These are phyloP conservation scores for Sinotaia quadrata DNA, from an alignment of 2,888 invertebrate species.

Conservation along the genomic window DNA sequence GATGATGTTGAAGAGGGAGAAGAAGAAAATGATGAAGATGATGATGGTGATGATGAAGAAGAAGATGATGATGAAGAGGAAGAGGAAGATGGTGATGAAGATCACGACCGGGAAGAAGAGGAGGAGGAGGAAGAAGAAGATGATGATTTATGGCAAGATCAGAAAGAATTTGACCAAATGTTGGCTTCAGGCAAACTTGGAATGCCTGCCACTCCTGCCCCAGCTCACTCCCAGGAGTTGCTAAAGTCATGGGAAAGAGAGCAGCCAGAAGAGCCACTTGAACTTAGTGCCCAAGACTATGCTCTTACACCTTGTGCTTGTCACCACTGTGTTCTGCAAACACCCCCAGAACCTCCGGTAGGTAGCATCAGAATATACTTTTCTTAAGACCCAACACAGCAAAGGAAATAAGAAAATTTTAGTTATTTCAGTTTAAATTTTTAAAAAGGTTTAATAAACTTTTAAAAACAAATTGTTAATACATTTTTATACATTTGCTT, in stretches of 20 bases:
- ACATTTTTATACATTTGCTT: too few relatives aligned
- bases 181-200: slow-evolving; percentile 27
- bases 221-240: not conserved
- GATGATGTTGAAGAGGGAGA: slow-evolving; percentile 51
- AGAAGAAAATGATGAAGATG: slow-evolving; percentile 38
- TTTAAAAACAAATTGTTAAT: too few relatives aligned
- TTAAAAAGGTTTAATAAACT: too few relatives aligned
- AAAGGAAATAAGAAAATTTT: too few relatives aligned
- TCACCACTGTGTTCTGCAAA: slow-evolving; percentile 62
- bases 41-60: slow-evolving; percentile 42
- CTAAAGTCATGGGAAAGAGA: slow-evolving; percentile 17
- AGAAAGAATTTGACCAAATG: slow-evolving; percentile 27
- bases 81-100: slow-evolving; percentile 42
- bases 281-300: slow-evolving; percentile 19
- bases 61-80: slow-evolving; percentile 41
- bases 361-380: too few relatives aligned
- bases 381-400: too few relatives aligned
- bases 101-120: slow-evolving; percentile 50
- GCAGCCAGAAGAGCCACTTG: slow-evolving; percentile 23
- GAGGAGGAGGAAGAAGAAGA: slow-evolving; percentile 57
- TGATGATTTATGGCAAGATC: slow-evolving; percentile 45
- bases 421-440: too few relatives aligned
- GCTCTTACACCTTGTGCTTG: slow-evolving; percentile 54
- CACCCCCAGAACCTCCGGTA: slow-evolving; percentile 58
- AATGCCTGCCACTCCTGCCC: slow-evolving; percentile 35